These are phyloP conservation scores for Onychomys leucogaster DNA, from an alignment of 2,797 vertebrate species.

Conservation along the genomic window DNA sequence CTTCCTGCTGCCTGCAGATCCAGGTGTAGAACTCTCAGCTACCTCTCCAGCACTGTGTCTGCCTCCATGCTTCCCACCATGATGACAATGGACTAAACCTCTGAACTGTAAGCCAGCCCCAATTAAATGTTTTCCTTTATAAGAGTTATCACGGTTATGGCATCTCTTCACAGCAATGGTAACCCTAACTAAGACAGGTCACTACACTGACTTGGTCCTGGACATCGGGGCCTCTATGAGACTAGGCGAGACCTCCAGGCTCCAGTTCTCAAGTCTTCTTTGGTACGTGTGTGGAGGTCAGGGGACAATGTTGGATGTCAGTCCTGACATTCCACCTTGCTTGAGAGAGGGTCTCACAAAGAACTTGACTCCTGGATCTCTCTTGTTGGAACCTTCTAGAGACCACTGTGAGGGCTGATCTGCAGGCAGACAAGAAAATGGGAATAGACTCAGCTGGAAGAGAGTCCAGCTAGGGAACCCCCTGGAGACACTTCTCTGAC, in stretches of 20 bases:
- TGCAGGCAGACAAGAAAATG: not conserved
- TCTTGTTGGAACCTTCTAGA: not conserved
- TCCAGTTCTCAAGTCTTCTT: not conserved
- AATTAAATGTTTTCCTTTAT: not conserved
- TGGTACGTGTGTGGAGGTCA: not conserved
- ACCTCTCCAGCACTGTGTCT: not conserved
- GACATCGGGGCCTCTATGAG: not conserved
- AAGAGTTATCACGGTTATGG: not conserved
- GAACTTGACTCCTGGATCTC: not conserved
- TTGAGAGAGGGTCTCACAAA: not conserved
- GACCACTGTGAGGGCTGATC: not conserved
- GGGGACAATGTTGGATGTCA: not conserved
- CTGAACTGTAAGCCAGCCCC: not conserved
- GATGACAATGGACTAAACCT: not conserved
- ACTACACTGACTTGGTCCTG: rapidly evolving
- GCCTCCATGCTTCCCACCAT: not conserved
- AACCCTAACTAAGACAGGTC: not conserved
- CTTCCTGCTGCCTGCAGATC: not conserved
- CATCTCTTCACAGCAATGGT: not conserved
- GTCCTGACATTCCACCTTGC: not conserved
- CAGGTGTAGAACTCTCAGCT: not conserved
- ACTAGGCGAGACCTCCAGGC: no score
- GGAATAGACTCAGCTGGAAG: not conserved
- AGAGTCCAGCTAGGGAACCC: not conserved
- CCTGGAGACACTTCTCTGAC: not conserved